A percentile compares a stretch with the other conserved stretches of the same genome.
Evolutionary conservation across 2,113 vertebrate species (phyloP).

Genomic region (Halichoerus grypus): DNA sequence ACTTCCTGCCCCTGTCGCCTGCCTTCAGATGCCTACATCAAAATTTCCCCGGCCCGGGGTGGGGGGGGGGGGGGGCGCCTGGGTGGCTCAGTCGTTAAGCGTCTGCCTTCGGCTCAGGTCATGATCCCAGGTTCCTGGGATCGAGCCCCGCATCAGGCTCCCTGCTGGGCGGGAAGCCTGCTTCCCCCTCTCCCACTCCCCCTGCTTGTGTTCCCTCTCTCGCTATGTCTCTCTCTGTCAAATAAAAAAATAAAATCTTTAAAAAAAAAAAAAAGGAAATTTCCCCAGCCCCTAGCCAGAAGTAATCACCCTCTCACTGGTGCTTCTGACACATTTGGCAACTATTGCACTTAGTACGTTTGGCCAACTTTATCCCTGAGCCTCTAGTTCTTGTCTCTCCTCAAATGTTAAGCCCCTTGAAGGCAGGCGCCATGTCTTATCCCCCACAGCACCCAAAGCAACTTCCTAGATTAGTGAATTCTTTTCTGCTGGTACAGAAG

Average conservation of each 20-base stretch:
- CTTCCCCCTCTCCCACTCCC: no score
- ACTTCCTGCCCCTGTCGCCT: neutral
- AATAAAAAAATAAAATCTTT: no score
- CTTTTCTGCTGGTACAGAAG: neutral
- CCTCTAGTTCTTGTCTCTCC: neutral
- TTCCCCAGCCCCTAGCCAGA: neutral
- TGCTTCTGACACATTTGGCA: neutral
- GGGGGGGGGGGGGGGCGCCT: no score
- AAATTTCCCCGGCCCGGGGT: neutral
- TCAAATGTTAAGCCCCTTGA: slow-evolving; percentile 10
- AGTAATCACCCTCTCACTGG: neutral
- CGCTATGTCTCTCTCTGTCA: no score
- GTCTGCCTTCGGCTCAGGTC: no score
- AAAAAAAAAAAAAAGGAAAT: neutral
- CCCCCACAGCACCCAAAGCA: neutral
- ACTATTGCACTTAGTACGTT: neutral
- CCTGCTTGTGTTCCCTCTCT: no score
- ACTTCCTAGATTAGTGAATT: neutral
- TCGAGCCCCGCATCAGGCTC: no score
- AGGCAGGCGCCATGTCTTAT: neutral
- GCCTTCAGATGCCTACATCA: neutral
- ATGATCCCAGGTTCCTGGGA: no score
- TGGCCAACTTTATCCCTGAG: neutral
- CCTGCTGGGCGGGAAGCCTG: no score
- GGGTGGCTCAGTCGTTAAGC: no score